Evolutionary conservation across 2,888 invertebrate genomes (phyloP).

Genomic region (Heliconius ethilla): DNA sequence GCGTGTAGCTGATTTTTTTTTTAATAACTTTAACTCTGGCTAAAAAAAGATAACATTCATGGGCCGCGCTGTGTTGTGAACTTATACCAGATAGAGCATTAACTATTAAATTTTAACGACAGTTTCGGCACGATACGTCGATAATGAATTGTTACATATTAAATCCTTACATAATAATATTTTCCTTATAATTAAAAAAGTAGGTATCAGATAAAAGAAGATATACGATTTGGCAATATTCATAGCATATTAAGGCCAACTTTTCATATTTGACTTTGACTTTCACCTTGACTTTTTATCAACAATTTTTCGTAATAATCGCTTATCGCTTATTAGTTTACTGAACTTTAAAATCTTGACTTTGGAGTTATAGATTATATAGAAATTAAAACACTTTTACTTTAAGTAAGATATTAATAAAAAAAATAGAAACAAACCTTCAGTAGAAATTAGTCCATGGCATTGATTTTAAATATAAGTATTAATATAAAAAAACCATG

Average conservation of each 20-base stretch:
- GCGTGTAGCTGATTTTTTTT: no score
- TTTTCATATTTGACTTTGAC: neutral
- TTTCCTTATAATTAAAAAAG: no score
- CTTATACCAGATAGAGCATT: neutral
- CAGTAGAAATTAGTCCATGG: neutral
- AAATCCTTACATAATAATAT: neutral
- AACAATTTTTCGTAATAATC: neutral
- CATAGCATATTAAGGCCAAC: neutral
- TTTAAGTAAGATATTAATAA: neutral
- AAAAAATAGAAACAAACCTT: conserved; percentile 17
- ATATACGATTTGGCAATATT: neutral
- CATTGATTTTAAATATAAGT: neutral
- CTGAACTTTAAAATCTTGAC: conserved; percentile 5
- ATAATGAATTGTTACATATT: neutral
- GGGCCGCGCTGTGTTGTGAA: neutral
- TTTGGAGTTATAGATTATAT: neutral
- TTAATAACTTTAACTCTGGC: neutral
- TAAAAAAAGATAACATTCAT: neutral
- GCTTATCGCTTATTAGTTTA: conserved; percentile 16
- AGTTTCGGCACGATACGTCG: neutral
- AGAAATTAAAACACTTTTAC: neutral
- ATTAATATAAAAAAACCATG: no score
- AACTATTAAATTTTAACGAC: neutral
- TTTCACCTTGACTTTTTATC: conserved; percentile 8
- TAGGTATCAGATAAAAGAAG: neutral